Conservation (phyloP, 2,888 invertebrate species). For the Aleiodes alternator region DNA sequence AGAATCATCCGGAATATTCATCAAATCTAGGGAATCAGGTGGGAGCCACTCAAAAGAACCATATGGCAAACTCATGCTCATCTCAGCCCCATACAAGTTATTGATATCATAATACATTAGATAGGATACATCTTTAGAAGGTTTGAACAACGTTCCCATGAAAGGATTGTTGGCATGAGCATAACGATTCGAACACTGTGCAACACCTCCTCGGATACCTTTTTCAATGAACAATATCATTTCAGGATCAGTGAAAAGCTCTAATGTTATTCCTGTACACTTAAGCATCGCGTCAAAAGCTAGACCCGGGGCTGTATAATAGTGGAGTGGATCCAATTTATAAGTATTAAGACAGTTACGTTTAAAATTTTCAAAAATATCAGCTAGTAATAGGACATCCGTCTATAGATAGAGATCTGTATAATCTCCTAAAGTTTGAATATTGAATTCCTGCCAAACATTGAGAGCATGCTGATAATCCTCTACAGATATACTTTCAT, state of each 20-base stretch:
- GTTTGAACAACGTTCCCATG: slow-evolving; percentile 45
- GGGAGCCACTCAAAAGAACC: slow-evolving; percentile 62
- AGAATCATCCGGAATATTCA: slow-evolving; percentile 24
- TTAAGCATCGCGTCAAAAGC: slow-evolving; percentile 52
- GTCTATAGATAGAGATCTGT: neutral
- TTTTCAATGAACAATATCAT: slow-evolving; percentile 58
- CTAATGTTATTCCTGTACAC: slow-evolving; percentile 44
- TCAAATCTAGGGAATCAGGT: slow-evolving; percentile 42
- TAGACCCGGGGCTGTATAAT: slow-evolving; percentile 50
- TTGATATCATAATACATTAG: slow-evolving; percentile 50
- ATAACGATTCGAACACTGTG: slow-evolving; percentile 57
- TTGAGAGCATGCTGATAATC: slow-evolving; percentile 66
- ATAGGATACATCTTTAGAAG: slow-evolving; percentile 34
- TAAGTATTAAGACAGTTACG: slow-evolving; percentile 60
- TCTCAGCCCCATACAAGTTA: slow-evolving; percentile 46
- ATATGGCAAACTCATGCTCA: slow-evolving; percentile 33
- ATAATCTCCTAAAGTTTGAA: slow-evolving; percentile 49
- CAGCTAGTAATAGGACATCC: slow-evolving; percentile 50
- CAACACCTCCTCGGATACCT: slow-evolving; percentile 59
- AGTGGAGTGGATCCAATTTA: slow-evolving; percentile 61
- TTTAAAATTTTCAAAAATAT: slow-evolving; percentile 70
- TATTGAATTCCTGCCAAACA: slow-evolving; percentile 66
- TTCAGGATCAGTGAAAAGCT: slow-evolving; percentile 55
- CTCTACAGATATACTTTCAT: slow-evolving; percentile 51
- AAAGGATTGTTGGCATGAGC: slow-evolving; percentile 58